These are phyloP conservation scores for Nomia melanderi DNA, from an alignment of 1,140 invertebrate species.

Conservation along the genomic window DNA sequence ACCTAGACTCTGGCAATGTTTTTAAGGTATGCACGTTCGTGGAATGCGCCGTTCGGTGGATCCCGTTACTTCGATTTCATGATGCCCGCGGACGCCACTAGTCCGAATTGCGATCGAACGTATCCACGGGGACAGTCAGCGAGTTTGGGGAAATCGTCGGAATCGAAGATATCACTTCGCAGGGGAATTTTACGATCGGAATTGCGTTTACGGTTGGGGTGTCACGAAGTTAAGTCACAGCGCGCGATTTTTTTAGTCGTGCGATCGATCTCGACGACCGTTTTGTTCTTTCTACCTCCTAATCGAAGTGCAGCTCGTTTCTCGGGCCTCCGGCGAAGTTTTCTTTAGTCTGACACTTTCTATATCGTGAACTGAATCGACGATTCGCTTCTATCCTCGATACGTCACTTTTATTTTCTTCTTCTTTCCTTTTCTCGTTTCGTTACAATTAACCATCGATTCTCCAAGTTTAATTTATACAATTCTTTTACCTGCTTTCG, in stretches of 20 bases:
- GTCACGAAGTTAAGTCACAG: conserved; percentile 56
- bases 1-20: conserved; percentile 68
- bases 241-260: conserved; percentile 20
- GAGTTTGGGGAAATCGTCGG: conserved; percentile 3
- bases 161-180: conserved; percentile 23
- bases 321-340: neutral
- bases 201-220: conserved; percentile 10
- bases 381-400: neutral
- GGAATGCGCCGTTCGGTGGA: conserved; percentile 40
- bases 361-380: neutral
- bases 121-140: conserved; percentile 20
- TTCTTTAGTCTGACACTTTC: conserved; percentile 12
- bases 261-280: conserved; percentile 15
- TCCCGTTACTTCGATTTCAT: neutral
- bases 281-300: conserved; percentile 1
- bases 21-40: conserved; percentile 61
- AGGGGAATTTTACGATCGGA: conserved; percentile 20
- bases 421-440: neutral
- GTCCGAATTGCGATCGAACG: conserved; percentile 44
- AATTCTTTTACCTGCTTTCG: conserved; percentile 10
- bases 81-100: no score
- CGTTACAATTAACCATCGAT: conserved; percentile 30
- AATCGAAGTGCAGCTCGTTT: neutral
- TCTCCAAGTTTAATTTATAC: conserved; percentile 13
- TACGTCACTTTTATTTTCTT: neutral